These are phyloP conservation scores for Mimas tiliae DNA, from an alignment of 2,888 invertebrate species.

Conservation along the genomic window DNA sequence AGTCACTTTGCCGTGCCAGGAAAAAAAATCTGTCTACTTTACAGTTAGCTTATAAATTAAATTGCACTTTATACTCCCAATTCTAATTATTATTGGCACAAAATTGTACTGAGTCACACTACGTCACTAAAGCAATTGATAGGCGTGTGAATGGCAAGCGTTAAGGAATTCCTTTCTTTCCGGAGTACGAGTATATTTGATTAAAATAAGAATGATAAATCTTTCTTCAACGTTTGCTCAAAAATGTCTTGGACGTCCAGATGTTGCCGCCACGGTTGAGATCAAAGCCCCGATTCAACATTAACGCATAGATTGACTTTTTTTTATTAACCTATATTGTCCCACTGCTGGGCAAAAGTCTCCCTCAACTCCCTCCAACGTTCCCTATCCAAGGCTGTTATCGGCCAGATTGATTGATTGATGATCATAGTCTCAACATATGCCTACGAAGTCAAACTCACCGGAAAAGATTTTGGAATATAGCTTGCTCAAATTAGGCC, in stretches of 20 bases:
- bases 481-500: too few species aligned
- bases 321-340: background rate
- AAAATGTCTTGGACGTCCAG: background rate
- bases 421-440: too few species aligned
- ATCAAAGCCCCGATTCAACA: background rate
- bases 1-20: too few species aligned
- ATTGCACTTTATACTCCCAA: background rate
- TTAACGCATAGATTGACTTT: too few species aligned
- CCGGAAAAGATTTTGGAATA: too few species aligned
- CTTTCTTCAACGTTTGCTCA: background rate
- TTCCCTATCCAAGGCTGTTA: too few species aligned
- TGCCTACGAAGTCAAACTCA: too few species aligned
- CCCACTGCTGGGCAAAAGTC: too few species aligned
- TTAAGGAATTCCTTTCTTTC: slow-evolving; percentile 58
- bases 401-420: too few species aligned
- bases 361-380: too few species aligned
- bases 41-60: background rate
- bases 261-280: background rate
- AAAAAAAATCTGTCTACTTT: too few species aligned
- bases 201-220: background rate
- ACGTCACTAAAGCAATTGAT: slow-evolving; percentile 39
- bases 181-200: slow-evolving; percentile 39
- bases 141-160: slow-evolving; percentile 47
- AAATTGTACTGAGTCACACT: slow-evolving; percentile 38
- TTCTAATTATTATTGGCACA: slow-evolving; percentile 8